Percentiles rank a stretch among this genome's conserved stretches.
These are phyloP conservation scores for Trididemnum clinides DNA, from an alignment of 23 tunicate species.

Conservation along the genomic window DNA sequence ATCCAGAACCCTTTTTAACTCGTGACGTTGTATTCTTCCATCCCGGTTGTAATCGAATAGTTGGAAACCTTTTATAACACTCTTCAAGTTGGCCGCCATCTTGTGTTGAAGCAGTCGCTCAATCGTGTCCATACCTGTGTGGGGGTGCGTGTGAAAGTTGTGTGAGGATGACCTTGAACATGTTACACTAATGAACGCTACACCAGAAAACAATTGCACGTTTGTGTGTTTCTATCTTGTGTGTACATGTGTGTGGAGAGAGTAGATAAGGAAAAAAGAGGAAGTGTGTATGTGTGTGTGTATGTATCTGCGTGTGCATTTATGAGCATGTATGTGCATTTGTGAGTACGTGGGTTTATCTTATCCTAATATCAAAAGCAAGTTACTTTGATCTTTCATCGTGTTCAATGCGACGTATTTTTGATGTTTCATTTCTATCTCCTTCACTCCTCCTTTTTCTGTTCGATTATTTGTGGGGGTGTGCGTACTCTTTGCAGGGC, in stretches of 20 bases:
- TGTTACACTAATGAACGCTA: too few species aligned
- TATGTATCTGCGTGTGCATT: too few species aligned
- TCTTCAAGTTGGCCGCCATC: conserved; percentile 64
- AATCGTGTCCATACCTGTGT: conserved; percentile 83
- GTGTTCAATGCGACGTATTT: background rate
- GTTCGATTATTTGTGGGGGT: background rate
- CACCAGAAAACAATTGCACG: too few species aligned
- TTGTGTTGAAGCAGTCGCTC: conserved; percentile 69
- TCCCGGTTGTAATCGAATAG: conserved; percentile 91
- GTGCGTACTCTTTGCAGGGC: background rate
- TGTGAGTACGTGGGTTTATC: too few species aligned
- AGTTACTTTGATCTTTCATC: conserved; percentile 30
- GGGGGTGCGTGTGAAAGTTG: too few species aligned
- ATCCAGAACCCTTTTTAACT: conserved; percentile 79
- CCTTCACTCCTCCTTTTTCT: background rate
- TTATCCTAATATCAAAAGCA: too few species aligned
- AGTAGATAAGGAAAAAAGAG: too few species aligned
- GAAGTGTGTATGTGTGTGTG: too few species aligned
- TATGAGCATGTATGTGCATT: too few species aligned
- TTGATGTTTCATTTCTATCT: background rate
- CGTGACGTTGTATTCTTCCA: conserved; percentile 86
- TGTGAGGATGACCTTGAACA: too few species aligned
- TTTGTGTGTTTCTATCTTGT: too few species aligned
- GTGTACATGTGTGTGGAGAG: too few species aligned
- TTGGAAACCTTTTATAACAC: conserved; percentile 63